Evolutionary conservation across 2,888 invertebrate genomes (phyloP).

Genomic region (Aphidoletes aphidimyza): DNA sequence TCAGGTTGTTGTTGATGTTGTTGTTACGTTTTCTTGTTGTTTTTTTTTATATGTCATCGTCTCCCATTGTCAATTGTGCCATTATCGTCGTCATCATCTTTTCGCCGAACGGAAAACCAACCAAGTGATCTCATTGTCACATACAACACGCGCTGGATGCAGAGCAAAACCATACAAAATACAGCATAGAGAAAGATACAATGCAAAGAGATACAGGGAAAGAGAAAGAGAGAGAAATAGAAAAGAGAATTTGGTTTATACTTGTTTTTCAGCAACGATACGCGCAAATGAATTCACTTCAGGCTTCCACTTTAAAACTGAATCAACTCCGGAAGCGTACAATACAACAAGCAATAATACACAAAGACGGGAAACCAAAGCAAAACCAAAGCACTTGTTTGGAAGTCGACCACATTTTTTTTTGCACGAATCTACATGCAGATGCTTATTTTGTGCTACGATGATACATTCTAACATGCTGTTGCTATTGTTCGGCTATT

Average conservation of each 20-base stretch:
- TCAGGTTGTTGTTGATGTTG: background rate
- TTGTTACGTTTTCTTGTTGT: background rate
- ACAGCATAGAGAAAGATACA: no score
- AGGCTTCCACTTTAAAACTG: conserved; percentile 39
- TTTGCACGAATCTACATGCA: no score
- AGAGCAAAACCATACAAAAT: no score
- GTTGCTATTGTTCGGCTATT: background rate
- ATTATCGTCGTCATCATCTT: conserved; percentile 43
- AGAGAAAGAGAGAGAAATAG: no score
- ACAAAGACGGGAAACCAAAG: background rate
- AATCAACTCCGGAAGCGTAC: conserved; percentile 1
- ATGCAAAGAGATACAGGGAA: no score
- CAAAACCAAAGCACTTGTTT: conserved; percentile 13
- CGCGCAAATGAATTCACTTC: conserved; percentile 46
- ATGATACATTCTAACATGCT: background rate
- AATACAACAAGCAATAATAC: conserved; percentile 8
- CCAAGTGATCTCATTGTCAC: conserved; percentile 51
- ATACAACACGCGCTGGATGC: background rate
- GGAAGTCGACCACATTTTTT: background rate
- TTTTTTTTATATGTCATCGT: background rate
- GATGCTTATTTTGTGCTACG: background rate
- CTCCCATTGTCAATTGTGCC: conserved; percentile 42
- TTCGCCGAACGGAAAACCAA: conserved; percentile 11
- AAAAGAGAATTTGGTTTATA: background rate
- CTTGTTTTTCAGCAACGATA: background rate